A percentile compares a stretch with the other conserved stretches of the same genome.
Conservation (phyloP, 1,140 invertebrate species). For the Helicoverpa armigera region DNA sequence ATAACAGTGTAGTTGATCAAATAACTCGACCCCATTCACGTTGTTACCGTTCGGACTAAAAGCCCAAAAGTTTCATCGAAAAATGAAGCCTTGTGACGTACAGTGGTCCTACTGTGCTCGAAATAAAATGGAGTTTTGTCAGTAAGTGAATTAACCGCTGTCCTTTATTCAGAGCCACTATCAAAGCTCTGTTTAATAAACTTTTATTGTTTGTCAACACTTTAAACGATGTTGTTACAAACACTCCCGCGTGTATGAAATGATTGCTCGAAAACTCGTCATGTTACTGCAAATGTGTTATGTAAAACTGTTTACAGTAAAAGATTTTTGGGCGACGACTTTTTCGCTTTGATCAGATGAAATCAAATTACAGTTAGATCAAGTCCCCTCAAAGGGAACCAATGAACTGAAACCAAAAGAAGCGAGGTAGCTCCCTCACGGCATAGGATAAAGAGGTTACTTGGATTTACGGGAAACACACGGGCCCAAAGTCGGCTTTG, state of each 20-base stretch:
- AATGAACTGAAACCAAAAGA: constrained; percentile 52
- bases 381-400: constrained; percentile 45
- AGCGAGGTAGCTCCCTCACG: constrained; percentile 21
- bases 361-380: constrained; percentile 47
- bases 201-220: constrained; percentile 40
- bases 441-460: constrained; percentile 54
- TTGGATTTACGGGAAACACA: constrained; percentile 54
- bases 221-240: constrained; percentile 6
- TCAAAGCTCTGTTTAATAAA: constrained; percentile 30
- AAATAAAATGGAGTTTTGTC: constrained; percentile 39
- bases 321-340: constrained; percentile 3
- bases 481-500: constrained; percentile 58
- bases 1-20: constrained; percentile 53
- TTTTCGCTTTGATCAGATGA: constrained; percentile 39
- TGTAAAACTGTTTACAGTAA: constrained; percentile 21
- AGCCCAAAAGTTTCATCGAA: constrained; percentile 52
- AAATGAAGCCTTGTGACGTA: constrained; percentile 36
- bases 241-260: constrained; percentile 5
- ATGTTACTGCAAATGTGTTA: not conserved
- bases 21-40: constrained; percentile 53
- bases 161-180: constrained; percentile 32
- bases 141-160: constrained; percentile 30
- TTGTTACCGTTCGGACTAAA: constrained; percentile 42
- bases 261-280: not conserved
- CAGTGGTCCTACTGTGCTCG: constrained; percentile 19